A percentile compares a stretch with the other conserved stretches of the same genome.
Conservation (phyloP, 2,113 vertebrate species). For the Odocoileus virginianus region DNA sequence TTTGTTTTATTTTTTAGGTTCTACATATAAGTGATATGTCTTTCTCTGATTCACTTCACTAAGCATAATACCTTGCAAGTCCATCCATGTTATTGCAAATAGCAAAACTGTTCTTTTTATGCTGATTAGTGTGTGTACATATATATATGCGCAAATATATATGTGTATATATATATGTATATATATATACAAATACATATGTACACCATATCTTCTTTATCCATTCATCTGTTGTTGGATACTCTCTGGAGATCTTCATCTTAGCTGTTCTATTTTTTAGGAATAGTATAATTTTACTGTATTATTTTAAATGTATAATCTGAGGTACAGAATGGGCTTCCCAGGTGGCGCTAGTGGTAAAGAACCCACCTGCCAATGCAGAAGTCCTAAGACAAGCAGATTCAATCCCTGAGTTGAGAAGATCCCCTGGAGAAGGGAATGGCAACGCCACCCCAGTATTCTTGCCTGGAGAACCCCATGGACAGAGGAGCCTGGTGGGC, state of each 20-base stretch:
- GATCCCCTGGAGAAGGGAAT: background rate
- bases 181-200: background rate
- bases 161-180: background rate
- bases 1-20: background rate
- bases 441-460: background rate
- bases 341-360: background rate
- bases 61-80: background rate
- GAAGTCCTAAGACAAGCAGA: background rate
- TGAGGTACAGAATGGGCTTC: background rate
- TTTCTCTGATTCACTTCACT: background rate
- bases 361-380: background rate
- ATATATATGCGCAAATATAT: background rate
- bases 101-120: background rate
- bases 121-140: background rate
- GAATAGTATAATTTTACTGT: background rate
- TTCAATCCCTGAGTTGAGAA: background rate
- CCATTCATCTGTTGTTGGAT: background rate
- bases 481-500: background rate
- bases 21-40: background rate
- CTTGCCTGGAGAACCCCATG: background rate
- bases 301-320: background rate
- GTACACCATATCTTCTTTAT: background rate
- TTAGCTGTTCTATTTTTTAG: constrained; percentile 12
- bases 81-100: background rate
- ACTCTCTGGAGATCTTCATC: background rate